phyloP scores from a whole-genome alignment of 1,140 invertebrate species.

The Drosophila bocqueti region DNA sequence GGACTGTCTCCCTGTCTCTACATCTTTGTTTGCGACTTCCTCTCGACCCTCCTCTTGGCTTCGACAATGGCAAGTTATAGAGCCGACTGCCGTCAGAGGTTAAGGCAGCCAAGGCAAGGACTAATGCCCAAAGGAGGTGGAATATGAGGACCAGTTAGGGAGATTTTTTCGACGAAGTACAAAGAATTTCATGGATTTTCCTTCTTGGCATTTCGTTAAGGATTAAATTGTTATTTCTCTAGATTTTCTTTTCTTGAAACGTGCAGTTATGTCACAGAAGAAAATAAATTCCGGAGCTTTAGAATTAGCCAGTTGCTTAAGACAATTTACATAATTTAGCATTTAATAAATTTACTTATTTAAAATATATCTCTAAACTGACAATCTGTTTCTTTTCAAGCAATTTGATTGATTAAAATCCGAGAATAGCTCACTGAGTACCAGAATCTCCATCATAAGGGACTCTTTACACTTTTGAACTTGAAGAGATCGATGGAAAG shows the following conservation, averaged over 20 bases:
- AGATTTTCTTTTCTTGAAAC: not conserved
- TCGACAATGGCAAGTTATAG: slow-evolving; percentile 26
- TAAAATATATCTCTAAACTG: not conserved
- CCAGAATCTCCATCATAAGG: slow-evolving; percentile 21
- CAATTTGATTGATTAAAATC: slow-evolving; percentile 16
- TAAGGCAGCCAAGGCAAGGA: slow-evolving; percentile 2
- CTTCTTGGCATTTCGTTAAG: slow-evolving; percentile 1
- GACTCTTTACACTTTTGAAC: slow-evolving; percentile 35
- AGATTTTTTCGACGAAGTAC: slow-evolving; percentile 20
- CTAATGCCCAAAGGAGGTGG: slow-evolving; percentile 12
- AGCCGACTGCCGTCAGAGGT: slow-evolving; percentile 12
- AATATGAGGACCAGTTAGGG: not conserved
- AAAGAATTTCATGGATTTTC: slow-evolving; percentile 15
- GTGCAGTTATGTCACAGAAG: slow-evolving; percentile 11
- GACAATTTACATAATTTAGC: not conserved
- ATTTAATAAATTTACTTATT: not conserved
- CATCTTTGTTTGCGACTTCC: not conserved
- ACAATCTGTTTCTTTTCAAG: not conserved
- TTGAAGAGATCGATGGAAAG: slow-evolving; percentile 8
- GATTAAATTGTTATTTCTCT: slow-evolving; percentile 5
- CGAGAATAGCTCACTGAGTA: not conserved
- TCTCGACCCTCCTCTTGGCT: not conserved
- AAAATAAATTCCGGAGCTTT: not conserved
- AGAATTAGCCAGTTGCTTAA: not conserved
- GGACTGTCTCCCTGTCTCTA: not conserved